These are phyloP conservation scores for Pygmarrhopalites habei DNA, from an alignment of 1,140 invertebrate genomes.

Conservation along the genomic window DNA sequence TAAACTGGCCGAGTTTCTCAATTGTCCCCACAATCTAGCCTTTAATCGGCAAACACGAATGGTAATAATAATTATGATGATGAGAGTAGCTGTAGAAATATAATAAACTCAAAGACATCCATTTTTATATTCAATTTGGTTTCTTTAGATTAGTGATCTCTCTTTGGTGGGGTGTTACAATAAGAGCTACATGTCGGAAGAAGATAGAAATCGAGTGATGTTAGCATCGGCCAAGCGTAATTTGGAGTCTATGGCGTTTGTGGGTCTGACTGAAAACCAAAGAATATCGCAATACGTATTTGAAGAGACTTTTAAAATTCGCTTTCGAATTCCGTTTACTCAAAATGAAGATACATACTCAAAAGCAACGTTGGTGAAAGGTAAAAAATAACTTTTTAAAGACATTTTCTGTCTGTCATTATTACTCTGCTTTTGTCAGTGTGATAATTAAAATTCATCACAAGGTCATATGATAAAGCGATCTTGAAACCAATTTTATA, in stretches of 20 bases:
- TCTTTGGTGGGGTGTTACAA: conserved; percentile 93
- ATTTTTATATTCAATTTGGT: no score
- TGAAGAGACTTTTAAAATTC: conserved; percentile 91
- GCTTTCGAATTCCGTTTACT: conserved; percentile 78
- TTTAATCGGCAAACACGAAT: conserved; percentile 95
- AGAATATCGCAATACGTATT: conserved; percentile 92
- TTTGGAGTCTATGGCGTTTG: conserved; percentile 88
- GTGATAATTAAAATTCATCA: no score
- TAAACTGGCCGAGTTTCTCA: conserved; percentile 74
- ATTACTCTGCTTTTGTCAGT: no score
- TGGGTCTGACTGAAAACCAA: conserved; percentile 93
- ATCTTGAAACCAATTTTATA: no score
- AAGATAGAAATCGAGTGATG: conserved; percentile 69
- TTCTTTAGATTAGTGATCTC: no score
- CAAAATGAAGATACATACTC: conserved; percentile 84
- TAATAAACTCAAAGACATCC: no score
- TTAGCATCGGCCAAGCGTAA: conserved; percentile 91
- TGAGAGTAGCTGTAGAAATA: no score
- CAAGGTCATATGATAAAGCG: no score
- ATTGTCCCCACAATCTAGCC: conserved; percentile 86
- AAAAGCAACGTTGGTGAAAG: conserved; percentile 62
- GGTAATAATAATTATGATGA: no score
- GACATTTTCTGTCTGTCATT: no score
- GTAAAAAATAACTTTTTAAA: no score
- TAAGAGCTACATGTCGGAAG: conserved; percentile 58